Evolutionary conservation across 2,113 vertebrate species (phyloP).

Genomic region (Oryzias woworae): DNA sequence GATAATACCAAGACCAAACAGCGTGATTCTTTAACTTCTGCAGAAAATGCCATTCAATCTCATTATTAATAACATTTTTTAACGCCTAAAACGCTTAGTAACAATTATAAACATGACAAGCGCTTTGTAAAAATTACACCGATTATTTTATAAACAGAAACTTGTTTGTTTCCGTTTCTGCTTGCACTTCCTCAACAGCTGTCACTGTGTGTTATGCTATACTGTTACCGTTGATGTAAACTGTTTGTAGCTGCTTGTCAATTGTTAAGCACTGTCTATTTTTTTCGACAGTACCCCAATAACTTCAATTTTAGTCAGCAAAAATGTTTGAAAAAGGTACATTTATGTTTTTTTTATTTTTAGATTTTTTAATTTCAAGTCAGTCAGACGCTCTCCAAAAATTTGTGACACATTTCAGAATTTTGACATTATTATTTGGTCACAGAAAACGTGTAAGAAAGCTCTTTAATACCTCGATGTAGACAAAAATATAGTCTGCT

Average conservation of each 20-base stretch:
- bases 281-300: not conserved
- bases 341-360: not conserved
- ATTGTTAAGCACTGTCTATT: not conserved
- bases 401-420: no score
- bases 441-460: not conserved
- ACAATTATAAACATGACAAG: no score
- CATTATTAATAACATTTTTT: no score
- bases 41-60: no score
- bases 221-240: conserved; percentile 28
- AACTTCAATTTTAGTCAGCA: not conserved
- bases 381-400: not conserved
- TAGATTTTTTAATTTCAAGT: no score
- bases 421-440: no score
- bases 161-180: conserved; percentile 50
- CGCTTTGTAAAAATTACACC: no score
- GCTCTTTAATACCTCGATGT: conserved; percentile 5
- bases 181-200: conserved; percentile 34
- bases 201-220: conserved; percentile 26
- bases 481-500: not conserved
- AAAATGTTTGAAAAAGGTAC: not conserved
- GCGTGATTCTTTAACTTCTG: no score
- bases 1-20: no score
- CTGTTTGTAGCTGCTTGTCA: not conserved
- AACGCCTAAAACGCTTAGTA: no score
- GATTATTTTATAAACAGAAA: not conserved